Conservation (phyloP, 2,113 vertebrate species). For the Tragelaphus buxtoni region DNA sequence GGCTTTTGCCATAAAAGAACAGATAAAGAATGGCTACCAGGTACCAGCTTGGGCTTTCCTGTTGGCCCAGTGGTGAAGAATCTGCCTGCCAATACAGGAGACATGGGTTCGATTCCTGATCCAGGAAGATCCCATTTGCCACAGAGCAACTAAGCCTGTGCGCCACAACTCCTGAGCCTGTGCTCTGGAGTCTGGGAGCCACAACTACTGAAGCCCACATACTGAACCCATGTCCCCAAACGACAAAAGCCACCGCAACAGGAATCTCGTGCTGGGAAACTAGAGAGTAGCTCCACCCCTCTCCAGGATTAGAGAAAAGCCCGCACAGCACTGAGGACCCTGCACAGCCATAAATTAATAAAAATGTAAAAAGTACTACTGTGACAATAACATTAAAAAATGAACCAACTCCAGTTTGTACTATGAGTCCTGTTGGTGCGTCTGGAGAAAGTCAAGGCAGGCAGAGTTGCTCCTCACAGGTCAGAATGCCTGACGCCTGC, state of each 20-base stretch:
- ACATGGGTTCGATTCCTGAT: background rate
- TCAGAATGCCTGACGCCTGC: background rate
- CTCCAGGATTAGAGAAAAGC: background rate
- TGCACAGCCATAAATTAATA: background rate
- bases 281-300: background rate
- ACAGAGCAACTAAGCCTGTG: background rate
- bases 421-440: background rate
- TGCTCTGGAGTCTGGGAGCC: background rate
- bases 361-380: background rate
- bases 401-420: background rate
- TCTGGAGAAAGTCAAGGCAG: background rate
- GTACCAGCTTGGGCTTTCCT: background rate
- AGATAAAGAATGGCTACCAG: background rate
- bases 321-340: background rate
- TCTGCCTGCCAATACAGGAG: background rate
- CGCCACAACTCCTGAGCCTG: background rate
- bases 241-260: background rate
- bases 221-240: background rate
- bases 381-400: background rate
- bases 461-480: background rate
- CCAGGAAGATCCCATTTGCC: background rate
- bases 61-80: background rate
- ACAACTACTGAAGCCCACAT: fast-evolving
- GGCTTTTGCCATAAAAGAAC: background rate
- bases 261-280: background rate